phyloP scores from a whole-genome alignment of 2,888 invertebrate species.

The Agriopis marginaria region DNA sequence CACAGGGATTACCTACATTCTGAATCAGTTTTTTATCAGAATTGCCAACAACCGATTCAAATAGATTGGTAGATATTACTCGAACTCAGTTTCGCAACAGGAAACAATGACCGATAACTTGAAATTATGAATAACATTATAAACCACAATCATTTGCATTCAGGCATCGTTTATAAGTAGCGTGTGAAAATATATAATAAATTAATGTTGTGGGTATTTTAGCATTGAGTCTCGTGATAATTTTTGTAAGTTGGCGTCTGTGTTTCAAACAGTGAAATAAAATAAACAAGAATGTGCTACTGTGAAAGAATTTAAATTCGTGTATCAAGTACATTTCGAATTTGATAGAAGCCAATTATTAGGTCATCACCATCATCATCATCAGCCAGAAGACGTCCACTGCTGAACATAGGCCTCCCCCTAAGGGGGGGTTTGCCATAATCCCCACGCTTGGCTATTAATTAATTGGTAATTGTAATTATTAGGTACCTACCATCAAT shows the following conservation, averaged over 20 bases:
- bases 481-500: too few species aligned
- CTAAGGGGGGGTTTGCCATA: too few species aligned
- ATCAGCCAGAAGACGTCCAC: too few species aligned
- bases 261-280: background rate
- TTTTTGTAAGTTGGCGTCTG: background rate
- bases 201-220: background rate
- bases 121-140: constrained; percentile 26
- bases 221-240: background rate
- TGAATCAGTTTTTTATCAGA: constrained; percentile 38
- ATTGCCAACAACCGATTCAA: constrained; percentile 34
- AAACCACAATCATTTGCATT: constrained; percentile 36
- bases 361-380: too few species aligned
- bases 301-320: too few species aligned
- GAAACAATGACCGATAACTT: constrained; percentile 44
- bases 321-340: too few species aligned
- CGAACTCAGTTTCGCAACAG: constrained; percentile 38
- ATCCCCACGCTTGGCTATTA: too few species aligned
- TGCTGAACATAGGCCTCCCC: too few species aligned
- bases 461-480: too few species aligned
- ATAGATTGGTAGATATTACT: constrained; percentile 24
- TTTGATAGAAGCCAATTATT: too few species aligned
- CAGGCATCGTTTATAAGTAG: constrained; percentile 18
- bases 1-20: background rate
- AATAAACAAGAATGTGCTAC: too few species aligned
- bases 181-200: constrained; percentile 32